Base-by-base conservation (phyloP, 2,113 vertebrate genomes). In the Mugil cephalus region DNA sequence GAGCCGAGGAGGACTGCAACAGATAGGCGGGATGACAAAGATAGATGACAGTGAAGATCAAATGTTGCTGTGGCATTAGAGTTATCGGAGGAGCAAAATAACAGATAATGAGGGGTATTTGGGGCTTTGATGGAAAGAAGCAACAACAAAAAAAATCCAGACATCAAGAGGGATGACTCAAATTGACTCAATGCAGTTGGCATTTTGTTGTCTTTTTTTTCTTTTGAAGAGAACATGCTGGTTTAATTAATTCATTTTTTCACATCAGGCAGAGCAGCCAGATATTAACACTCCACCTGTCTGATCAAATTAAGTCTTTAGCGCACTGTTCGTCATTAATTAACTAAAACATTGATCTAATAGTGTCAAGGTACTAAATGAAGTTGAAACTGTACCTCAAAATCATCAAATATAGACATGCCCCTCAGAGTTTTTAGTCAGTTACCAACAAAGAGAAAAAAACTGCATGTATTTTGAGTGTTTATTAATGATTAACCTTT, bases 281-380 rank as follows among this genome's bases (percentile, higher is more conserved):
- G 18, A 77, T 40, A 50, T 51, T 52, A 55, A 39, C 39, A 69
- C 18, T 43, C 19, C 11, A 74, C 53, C 45, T 85, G 63, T 74
- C 68, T 77, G 51, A 87, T 78, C 53, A 81, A 70, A 83, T 88
- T 65, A 83, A 55, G n/a, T 17, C 12, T 63, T 63, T 35, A 60
- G 34, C 66, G 61, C 51, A 61, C 56, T 53, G 18, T 79, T 88
- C 74, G 11, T 65, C 47, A 62, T 62, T 86, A 69, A 77, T 87
- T 83, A 86, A 89, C 79, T 65, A 12, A 78, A 69, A 73, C 40
- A 15, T 87, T 45, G 71, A 38, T 21, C 39, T 55, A 52, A 69
- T 66, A 77, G 80, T 84, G 77, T 77, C 82, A 86, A 82, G 43
- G 67, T 60, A 50, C 61, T 47, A 82, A 84, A 87, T 89, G 15